phyloP scores from a whole-genome alignment of 2,888 invertebrate genomes.

The Molanna angustata region DNA sequence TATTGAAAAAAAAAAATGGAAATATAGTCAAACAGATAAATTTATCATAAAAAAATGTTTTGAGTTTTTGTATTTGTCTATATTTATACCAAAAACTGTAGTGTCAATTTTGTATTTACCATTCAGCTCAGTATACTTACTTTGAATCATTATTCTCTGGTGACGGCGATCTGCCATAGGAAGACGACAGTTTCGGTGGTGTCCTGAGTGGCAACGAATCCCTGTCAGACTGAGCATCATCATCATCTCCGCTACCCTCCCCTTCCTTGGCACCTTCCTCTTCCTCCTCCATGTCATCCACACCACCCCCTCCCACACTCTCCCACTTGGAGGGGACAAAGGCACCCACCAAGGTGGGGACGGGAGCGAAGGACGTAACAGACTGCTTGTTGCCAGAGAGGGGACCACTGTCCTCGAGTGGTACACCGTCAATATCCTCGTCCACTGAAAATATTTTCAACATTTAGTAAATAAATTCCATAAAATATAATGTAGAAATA shows the following conservation, averaged over 20 bases:
- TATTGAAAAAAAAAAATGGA: too few species aligned
- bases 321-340: constrained; percentile 97
- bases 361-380: constrained; percentile 46
- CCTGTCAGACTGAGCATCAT: constrained; percentile 8
- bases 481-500: too few species aligned
- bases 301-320: constrained; percentile 60
- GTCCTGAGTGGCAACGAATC: constrained; percentile 32
- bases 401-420: constrained; percentile 58
- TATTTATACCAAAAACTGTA: too few species aligned
- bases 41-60: too few species aligned
- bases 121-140: too few species aligned
- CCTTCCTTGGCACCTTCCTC: constrained; percentile 6
- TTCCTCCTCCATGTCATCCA: constrained; percentile 3
- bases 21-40: too few species aligned
- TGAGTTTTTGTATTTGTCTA: too few species aligned
- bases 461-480: not conserved
- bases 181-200: constrained; percentile 31
- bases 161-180: constrained; percentile 10
- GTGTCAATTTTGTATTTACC: too few species aligned
- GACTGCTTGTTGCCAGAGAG: constrained; percentile 41
- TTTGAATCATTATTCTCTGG: constrained; percentile 43
- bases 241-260: constrained; percentile 4
- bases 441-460: constrained; percentile 53
- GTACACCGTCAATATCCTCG: constrained; percentile 73
- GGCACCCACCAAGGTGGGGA: too few species aligned